Conservation (phyloP, 2,888 invertebrate species). For the Calameuta idolon region DNA sequence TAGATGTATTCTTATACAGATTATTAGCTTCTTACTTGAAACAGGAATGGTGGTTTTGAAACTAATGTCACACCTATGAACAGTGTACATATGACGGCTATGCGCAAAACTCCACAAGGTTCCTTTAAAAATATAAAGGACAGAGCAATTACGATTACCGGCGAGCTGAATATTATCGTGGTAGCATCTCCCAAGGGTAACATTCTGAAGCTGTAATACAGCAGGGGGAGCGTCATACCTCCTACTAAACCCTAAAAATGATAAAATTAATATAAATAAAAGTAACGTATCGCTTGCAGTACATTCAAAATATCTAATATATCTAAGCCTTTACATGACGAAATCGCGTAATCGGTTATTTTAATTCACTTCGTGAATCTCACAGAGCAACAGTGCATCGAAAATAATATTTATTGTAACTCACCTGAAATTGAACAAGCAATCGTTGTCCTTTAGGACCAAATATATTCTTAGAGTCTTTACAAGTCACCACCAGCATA, state of each 20-base stretch:
- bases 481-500: constrained; percentile 60
- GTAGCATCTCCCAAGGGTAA: constrained; percentile 69
- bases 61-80: constrained; percentile 66
- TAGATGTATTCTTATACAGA: background rate
- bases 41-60: constrained; percentile 67
- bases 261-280: background rate
- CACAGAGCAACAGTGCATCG: background rate
- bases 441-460: constrained; percentile 64
- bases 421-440: constrained; percentile 63
- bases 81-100: constrained; percentile 64
- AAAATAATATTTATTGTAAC: background rate
- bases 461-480: constrained; percentile 52
- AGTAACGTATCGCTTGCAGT: constrained; percentile 8
- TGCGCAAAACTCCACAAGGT: constrained; percentile 67
- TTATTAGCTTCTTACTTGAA: constrained; percentile 48
- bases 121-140: constrained; percentile 67
- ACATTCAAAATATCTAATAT: background rate
- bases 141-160: constrained; percentile 67
- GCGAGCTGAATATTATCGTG: constrained; percentile 69
- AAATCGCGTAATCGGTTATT: no score
- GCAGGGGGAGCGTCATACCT: constrained; percentile 64
- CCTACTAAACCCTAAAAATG: constrained; percentile 65
- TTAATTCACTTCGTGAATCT: background rate
- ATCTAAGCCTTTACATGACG: background rate
- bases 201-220: constrained; percentile 67